Percentiles rank a stretch among this genome's conserved stretches.
Evolutionary conservation across 2,888 invertebrate genomes (phyloP).

Genomic region (Scelioninae gen. 1): DNA sequence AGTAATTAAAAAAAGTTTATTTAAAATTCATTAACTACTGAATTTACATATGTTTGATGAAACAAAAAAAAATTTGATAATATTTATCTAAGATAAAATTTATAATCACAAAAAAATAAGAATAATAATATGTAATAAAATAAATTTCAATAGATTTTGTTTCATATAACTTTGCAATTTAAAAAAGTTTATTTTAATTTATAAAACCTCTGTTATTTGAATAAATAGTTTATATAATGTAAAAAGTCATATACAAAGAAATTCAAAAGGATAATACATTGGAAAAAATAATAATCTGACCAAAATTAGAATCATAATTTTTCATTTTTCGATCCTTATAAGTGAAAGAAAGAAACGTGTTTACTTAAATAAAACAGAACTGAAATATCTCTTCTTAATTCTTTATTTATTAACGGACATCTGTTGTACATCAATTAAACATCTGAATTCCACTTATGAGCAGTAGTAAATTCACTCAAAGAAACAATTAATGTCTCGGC

Average conservation of each 20-base stretch:
- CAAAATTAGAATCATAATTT: not conserved
- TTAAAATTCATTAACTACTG: too few species aligned
- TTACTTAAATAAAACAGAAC: constrained; percentile 33
- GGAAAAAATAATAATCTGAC: constrained; percentile 1
- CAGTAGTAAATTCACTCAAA: constrained; percentile 45
- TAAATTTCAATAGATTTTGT: too few species aligned
- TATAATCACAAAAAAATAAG: too few species aligned
- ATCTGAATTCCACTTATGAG: constrained; percentile 53
- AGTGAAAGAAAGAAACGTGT: constrained; percentile 9
- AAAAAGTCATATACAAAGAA: not conserved
- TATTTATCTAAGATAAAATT: too few species aligned
- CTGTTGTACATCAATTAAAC: constrained; percentile 55
- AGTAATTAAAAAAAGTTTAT: constrained; percentile 46
- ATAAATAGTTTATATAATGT: too few species aligned
- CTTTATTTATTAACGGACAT: constrained; percentile 56
- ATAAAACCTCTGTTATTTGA: too few species aligned
- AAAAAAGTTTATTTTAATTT: too few species aligned
- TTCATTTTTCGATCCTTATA: not conserved
- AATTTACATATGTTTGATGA: too few species aligned
- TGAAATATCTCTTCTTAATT: constrained; percentile 43
- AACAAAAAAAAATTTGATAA: too few species aligned
- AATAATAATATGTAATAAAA: too few species aligned
- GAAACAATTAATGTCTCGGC: constrained; percentile 43
- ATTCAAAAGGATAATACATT: not conserved
- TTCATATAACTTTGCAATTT: too few species aligned